Conservation (phyloP, 2,888 invertebrate species). For the Galerucella nymphaeae region DNA sequence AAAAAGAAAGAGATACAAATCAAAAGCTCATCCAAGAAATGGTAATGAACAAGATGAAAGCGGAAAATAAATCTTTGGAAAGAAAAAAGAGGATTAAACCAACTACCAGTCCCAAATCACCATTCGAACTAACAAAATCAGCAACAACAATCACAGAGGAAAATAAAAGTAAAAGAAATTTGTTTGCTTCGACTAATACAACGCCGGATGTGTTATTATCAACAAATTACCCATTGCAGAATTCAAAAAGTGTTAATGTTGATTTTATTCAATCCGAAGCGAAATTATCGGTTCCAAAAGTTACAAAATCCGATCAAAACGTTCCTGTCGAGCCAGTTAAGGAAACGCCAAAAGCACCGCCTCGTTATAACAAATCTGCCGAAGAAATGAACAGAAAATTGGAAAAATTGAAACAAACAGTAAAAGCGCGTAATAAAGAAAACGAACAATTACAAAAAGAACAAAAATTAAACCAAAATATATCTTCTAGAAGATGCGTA, state of each 20-base stretch:
- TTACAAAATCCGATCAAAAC: conserved; percentile 48
- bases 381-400: conserved; percentile 66
- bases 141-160: conserved; percentile 54
- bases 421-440: conserved; percentile 62
- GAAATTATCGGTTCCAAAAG: conserved; percentile 38
- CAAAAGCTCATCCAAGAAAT: conserved; percentile 86
- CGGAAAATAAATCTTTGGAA: conserved; percentile 73
- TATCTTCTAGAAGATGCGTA: conserved; percentile 58
- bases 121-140: conserved; percentile 59
- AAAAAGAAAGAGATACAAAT: conserved; percentile 83
- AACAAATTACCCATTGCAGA: conserved; percentile 54
- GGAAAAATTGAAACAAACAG: conserved; percentile 73
- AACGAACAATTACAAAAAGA: conserved; percentile 40
- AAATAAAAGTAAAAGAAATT: conserved; percentile 44
- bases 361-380: conserved; percentile 61
- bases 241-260: conserved; percentile 50
- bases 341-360: conserved; percentile 68
- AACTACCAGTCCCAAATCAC: conserved; percentile 57
- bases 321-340: conserved; percentile 52
- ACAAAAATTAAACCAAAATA: conserved; percentile 9
- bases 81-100: conserved; percentile 69
- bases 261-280: conserved; percentile 19
- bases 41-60: conserved; percentile 82
- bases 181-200: conserved; percentile 50
- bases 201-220: conserved; percentile 60